Conservation (phyloP, 2,797 vertebrate genomes). For the Falco concolor region DNA sequence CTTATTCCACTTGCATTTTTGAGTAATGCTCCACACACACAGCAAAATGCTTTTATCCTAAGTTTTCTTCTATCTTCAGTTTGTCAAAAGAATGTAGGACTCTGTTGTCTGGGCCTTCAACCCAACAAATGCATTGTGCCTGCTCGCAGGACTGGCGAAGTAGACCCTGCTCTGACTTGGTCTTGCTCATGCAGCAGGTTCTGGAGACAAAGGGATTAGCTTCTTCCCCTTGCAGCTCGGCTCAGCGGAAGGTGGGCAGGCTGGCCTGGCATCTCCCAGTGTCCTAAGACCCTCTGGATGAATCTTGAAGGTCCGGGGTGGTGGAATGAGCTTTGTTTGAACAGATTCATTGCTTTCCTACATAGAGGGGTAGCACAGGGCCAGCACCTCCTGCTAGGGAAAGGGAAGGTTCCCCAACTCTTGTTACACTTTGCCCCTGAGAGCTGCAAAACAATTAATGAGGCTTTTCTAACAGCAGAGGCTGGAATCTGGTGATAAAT, state of each 20-base stretch:
- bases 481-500: not conserved
- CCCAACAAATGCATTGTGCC: not conserved
- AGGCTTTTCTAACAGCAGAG: not conserved
- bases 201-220: not conserved
- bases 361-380: not conserved
- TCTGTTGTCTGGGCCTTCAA: not conserved
- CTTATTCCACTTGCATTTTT: not conserved
- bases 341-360: not conserved
- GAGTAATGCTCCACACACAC: not conserved
- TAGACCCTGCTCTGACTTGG: not conserved
- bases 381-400: not conserved
- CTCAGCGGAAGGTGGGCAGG: not conserved
- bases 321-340: not conserved
- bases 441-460: not conserved
- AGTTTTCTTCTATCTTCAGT: not conserved
- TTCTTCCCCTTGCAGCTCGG: not conserved
- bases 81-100: not conserved
- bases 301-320: not conserved
- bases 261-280: not conserved
- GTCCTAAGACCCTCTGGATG: not conserved
- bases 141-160: not conserved
- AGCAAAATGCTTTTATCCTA: not conserved
- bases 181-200: rapidly evolving
- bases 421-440: not conserved
- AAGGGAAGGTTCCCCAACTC: not conserved